Base-by-base conservation (phyloP, 2,888 invertebrate species). In the Drosophila neotestacea region DNA sequence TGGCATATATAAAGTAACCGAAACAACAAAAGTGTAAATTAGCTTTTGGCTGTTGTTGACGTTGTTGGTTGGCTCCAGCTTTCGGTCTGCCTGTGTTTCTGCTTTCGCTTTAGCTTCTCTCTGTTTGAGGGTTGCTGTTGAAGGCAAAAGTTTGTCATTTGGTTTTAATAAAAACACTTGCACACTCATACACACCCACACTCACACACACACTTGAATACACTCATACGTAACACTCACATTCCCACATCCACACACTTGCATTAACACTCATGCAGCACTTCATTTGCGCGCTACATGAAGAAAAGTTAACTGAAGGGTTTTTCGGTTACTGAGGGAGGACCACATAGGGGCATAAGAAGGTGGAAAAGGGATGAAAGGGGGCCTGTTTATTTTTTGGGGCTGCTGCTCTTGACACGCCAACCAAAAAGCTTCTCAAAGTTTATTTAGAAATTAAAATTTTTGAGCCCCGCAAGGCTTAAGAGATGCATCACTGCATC, bases 11-110 rank as follows among this genome's bases (percentile, higher is more conserved):
- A 88, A 88, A 84, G 89, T 89, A 88, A 84, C 78, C 85, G 85
- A 89, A 89, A 78, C 87, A 85, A 87, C 82, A 81, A 85, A 89
- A 89, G 85, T 85, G 89, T 87, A 89, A 85, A 85, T 85, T 87
- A 85, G 85, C 89, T 85, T 85, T 89, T 84, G 85, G 82, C 85
- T 85, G 89, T 87, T 89, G 89, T 89, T 85, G 83, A 84, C 83
- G 84, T 83, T 88, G 83, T 88, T 86, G 88, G 84, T 70, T 75
- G 68, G 34, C 51, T 68, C 44, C 54, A 48, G 22, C 28, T 54
- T 44, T 47, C 46, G 30, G 13, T 50, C 50, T 47, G 64, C 36
- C 34, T 41, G 44, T 56, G 56, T 46, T 50, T 10, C 60, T 13
- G 41, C 36, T 59, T 61, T 52, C 38, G 47, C 32, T 69, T 30